A percentile compares a stretch with the other conserved stretches of the same genome.
Conservation (phyloP, 2,797 vertebrate species). For the Ficedula albicollis region DNA sequence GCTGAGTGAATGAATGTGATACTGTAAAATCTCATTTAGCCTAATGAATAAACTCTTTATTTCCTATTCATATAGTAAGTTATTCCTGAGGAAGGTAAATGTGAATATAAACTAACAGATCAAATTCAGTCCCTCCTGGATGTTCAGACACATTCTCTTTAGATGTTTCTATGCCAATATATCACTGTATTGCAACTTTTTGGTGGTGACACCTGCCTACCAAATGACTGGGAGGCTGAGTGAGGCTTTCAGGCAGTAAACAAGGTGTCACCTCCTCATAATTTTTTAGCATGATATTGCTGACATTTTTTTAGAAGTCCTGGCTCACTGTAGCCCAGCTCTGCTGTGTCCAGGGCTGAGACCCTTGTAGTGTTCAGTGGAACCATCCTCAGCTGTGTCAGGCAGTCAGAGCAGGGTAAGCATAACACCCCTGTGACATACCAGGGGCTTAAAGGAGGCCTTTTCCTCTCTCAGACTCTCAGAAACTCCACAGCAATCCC, state of each 20-base stretch:
- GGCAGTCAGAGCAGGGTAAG: not conserved
- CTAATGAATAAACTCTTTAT: not conserved
- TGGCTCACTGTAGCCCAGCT: accelerated
- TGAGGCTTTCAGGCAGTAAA: not conserved
- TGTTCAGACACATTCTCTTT: not conserved
- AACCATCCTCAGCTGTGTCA: not conserved
- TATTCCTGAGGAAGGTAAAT: not conserved
- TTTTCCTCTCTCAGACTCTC: not conserved
- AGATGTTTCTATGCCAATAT: not conserved
- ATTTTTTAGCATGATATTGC: not conserved
- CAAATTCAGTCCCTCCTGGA: not conserved
- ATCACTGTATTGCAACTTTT: not conserved
- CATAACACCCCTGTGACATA: not conserved
- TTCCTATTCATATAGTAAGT: not conserved
- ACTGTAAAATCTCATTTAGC: not conserved
- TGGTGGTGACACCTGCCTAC: not conserved
- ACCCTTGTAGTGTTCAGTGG: accelerated
- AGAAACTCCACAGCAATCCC: not conserved
- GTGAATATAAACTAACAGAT: not conserved
- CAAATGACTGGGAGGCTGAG: not conserved
- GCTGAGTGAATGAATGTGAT: not conserved
- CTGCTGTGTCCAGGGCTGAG: not conserved
- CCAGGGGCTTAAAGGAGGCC: not conserved
- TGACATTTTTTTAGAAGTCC: not conserved
- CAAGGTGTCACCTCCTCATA: not conserved